Evolutionary conservation across 2,888 invertebrate genomes (phyloP).

Genomic region (Tipula helvola): DNA sequence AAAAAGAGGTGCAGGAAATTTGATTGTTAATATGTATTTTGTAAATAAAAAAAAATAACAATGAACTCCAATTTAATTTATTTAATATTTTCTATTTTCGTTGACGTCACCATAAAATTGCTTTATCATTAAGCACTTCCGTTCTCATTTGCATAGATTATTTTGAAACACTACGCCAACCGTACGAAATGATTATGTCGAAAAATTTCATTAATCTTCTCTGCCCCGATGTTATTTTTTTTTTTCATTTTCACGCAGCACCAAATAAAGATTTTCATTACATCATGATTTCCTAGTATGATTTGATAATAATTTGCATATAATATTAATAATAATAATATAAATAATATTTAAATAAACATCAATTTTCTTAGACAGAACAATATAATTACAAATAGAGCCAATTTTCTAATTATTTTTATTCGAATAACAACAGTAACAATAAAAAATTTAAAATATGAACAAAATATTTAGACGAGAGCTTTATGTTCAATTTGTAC

Average conservation of each 20-base stretch:
- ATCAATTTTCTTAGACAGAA: background rate
- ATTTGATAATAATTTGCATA: constrained; percentile 31
- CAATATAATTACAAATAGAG: background rate
- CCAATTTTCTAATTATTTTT: background rate
- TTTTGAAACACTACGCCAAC: too few relatives aligned
- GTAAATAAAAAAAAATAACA: background rate
- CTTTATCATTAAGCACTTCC: too few relatives aligned
- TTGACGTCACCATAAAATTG: too few relatives aligned
- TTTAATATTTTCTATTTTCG: too few relatives aligned
- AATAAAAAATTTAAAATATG: background rate
- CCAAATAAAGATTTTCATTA: background rate
- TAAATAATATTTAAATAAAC: background rate
- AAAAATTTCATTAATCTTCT: background rate
- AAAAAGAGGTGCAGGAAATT: background rate
- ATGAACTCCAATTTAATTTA: too few relatives aligned
- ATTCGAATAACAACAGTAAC: background rate
- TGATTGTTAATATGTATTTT: background rate
- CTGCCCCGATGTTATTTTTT: background rate
- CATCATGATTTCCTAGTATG: constrained; percentile 25
- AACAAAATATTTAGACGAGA: background rate
- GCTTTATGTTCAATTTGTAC: background rate
- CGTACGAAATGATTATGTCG: background rate
- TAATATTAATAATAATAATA: constrained; percentile 20
- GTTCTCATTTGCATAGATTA: too few relatives aligned
- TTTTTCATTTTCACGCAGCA: background rate